These are phyloP conservation scores for Papilio gigon DNA, from an alignment of 2,888 invertebrate species.

Conservation along the genomic window DNA sequence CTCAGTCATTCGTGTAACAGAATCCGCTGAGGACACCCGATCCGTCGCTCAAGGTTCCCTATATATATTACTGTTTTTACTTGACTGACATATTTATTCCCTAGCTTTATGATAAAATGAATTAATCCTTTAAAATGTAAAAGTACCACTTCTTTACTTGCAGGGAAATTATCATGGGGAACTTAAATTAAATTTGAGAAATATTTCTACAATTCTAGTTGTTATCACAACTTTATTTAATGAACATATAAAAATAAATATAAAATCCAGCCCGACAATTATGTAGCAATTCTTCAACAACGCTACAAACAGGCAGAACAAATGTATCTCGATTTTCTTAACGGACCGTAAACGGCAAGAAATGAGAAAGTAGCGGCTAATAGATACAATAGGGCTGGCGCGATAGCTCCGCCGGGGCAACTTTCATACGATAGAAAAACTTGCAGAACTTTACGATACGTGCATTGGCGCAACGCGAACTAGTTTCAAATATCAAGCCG, in stretches of 20 bases:
- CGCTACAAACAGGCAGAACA: constrained; percentile 59
- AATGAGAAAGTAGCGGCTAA: constrained; percentile 80
- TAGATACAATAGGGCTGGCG: constrained; percentile 80
- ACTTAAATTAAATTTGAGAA: neutral
- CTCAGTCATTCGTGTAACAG: constrained; percentile 69
- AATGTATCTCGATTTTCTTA: constrained; percentile 77
- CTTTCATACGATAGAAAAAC: constrained; percentile 76
- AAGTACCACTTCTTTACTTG: neutral
- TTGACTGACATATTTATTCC: neutral
- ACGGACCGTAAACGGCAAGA: constrained; percentile 77
- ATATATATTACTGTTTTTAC: constrained; percentile 70
- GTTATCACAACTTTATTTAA: neutral
- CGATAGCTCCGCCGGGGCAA: constrained; percentile 68
- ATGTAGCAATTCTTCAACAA: constrained; percentile 64
- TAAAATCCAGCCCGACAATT: constrained; percentile 40
- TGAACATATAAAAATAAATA: constrained; percentile 12
- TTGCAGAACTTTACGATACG: constrained; percentile 62
- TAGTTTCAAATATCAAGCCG: constrained; percentile 57
- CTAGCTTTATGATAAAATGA: constrained; percentile 46
- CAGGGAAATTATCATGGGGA: neutral
- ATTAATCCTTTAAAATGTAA: neutral
- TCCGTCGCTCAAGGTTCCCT: constrained; percentile 74
- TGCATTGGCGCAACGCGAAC: constrained; percentile 59
- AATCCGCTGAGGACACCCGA: constrained; percentile 64
- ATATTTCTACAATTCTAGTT: neutral